Percentiles rank a stretch among this genome's conserved stretches.
phyloP scores from a whole-genome alignment of 2,888 invertebrate species.

The Dugesia japonica region DNA sequence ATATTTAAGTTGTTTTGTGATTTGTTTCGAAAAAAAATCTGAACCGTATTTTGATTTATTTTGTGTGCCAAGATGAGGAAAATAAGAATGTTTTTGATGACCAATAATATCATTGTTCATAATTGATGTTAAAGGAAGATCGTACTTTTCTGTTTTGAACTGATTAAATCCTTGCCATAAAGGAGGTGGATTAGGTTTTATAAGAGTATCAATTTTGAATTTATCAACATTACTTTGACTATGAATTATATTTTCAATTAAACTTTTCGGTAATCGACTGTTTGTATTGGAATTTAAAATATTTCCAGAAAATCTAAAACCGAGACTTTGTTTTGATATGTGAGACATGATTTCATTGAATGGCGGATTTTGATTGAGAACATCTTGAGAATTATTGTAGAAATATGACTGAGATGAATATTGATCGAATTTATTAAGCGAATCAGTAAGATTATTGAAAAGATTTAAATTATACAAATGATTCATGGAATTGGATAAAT shows the following conservation, averaged over 20 bases:
- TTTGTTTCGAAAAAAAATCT: background rate
- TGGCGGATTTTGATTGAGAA: background rate
- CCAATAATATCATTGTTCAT: background rate
- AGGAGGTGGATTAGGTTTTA: background rate
- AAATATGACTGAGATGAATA: background rate
- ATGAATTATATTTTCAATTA: background rate
- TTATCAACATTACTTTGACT: background rate
- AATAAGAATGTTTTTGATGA: background rate
- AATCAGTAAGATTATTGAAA: constrained; percentile 4
- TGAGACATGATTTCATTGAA: background rate
- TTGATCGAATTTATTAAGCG: background rate
- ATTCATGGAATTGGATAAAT: background rate
- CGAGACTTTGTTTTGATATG: background rate
- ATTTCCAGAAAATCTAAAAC: background rate
- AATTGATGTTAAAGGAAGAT: background rate
- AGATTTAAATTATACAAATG: background rate
- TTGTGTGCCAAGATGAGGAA: background rate
- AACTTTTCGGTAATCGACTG: background rate
- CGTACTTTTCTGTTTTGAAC: background rate
- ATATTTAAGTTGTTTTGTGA: background rate
- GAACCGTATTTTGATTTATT: background rate
- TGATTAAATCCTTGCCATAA: background rate
- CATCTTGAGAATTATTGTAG: background rate
- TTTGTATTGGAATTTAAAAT: background rate
- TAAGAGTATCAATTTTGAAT: background rate